These are phyloP conservation scores for Anneissia japonica DNA, from an alignment of 35 echinoderm and acorn worm species.

Conservation along the genomic window DNA sequence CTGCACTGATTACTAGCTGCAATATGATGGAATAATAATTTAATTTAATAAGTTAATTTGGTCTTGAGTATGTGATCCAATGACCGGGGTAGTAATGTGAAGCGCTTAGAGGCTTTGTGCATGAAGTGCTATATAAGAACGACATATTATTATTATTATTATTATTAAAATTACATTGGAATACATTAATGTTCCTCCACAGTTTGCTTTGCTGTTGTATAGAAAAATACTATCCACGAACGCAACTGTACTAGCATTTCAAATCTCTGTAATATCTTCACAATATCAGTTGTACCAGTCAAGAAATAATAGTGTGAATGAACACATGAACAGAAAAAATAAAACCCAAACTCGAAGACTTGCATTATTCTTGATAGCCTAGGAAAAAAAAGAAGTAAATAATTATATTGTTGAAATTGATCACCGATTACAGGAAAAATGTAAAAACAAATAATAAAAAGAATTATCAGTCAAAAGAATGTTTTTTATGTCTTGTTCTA, in stretches of 20 bases:
- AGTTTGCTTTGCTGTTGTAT: not conserved
- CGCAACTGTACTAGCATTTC: not conserved
- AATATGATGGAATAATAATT: no score
- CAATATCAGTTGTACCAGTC: slow-evolving; percentile 80
- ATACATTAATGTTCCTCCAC: no score
- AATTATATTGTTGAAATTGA: not conserved
- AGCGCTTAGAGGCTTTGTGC: no score
- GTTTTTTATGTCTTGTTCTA: not conserved
- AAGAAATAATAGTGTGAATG: slow-evolving; percentile 88
- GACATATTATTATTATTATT: no score
- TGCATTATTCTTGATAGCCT: slow-evolving; percentile 99
- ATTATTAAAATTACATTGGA: no score
- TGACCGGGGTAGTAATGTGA: no score
- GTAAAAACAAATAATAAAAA: not conserved
- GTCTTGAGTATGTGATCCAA: no score
- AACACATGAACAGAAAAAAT: slow-evolving; percentile 96
- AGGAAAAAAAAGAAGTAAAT: not conserved
- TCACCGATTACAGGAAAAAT: not conserved
- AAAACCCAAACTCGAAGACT: slow-evolving; percentile 90
- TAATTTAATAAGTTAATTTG: no score
- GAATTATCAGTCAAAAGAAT: not conserved
- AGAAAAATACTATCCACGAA: no score
- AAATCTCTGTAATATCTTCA: not conserved
- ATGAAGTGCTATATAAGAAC: no score
- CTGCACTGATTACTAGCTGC: no score